Evolutionary conservation across 2,797 vertebrate genomes (phyloP), one percentile per base, ranked within the genome.

Genomic region (Alectoris magna): DNA sequence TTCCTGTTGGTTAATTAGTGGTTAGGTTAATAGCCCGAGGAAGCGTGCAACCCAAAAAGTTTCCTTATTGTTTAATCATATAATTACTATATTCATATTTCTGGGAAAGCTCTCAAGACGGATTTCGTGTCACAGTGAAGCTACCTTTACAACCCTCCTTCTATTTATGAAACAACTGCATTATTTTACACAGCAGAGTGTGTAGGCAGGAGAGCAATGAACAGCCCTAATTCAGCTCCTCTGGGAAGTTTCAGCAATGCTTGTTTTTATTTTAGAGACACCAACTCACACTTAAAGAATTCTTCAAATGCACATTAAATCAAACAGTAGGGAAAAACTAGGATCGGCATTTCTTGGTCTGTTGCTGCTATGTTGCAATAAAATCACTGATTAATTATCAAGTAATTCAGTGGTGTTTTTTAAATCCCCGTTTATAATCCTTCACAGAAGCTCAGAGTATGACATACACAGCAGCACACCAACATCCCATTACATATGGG

Each of bases 1-100:
- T 95, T 96, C 93, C 90, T 89, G 87, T 84, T 62, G 48, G 69
- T 93, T 96, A 97, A 97, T 94, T 95, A 94, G 86, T 55, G 80
- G 89, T 93, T 96, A 93, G 87, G 93, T 94, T 86, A 91, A 95
- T 73, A 94, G 68, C 74, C 87, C 36, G 43, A 93, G 84, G 91
- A 96, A 97, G 93, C 88, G 60, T 38, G 86, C 95, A 94, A 85
- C 71, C 88, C 91, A 91, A 38, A 84, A 95, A 93, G 68, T 92
- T 95, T 79, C 82, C 80, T 92, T 94, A 91, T 88, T 96, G 72
- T 71, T 95, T 90, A 80, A 87, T 83, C 92, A 88, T 84, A 64
- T 90, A 94, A 97, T 95, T 95, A 95, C 63, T 88, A 81, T 43
- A 94, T 79, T 87, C 62, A 39, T 41, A 70, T 94, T 90, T 92